Percentiles rank a stretch among this genome's conserved stretches.
These are phyloP conservation scores for Cyprinodon diabolis DNA, from an alignment of 2,797 vertebrate genomes.

Conservation along the genomic window DNA sequence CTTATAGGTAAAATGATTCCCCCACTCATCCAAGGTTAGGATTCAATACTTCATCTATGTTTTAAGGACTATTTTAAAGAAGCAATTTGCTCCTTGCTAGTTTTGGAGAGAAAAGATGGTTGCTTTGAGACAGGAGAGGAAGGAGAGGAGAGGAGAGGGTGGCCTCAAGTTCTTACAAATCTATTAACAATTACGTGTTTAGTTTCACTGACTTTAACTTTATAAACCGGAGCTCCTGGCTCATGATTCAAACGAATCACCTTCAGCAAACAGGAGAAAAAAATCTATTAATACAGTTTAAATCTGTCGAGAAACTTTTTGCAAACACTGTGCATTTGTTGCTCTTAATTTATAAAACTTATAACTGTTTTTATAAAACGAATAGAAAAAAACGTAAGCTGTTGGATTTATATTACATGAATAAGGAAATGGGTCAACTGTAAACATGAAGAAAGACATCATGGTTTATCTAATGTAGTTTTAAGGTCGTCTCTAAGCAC, in stretches of 20 bases:
- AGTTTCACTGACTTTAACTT: too few relatives aligned
- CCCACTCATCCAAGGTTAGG: background rate
- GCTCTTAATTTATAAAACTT: conserved; percentile 5
- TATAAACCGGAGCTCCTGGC: background rate
- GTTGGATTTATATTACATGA: conserved; percentile 25
- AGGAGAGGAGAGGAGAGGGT: background rate
- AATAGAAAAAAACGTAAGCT: background rate
- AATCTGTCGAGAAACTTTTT: background rate
- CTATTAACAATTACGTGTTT: too few relatives aligned
- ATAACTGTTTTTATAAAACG: background rate
- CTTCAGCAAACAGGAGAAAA: background rate
- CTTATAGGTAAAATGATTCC: background rate
- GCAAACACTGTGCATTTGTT: conserved; percentile 28
- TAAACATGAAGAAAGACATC: conserved; percentile 44
- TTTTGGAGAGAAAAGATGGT: background rate
- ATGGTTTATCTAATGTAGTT: conserved; percentile 48
- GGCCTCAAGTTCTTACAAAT: background rate
- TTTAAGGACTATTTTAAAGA: background rate
- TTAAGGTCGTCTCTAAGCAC: conserved; percentile 20
- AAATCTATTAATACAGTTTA: background rate
- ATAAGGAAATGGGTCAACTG: conserved; percentile 59
- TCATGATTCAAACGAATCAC: background rate
- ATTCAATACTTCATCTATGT: background rate
- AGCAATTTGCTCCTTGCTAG: too few relatives aligned
- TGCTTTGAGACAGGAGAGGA: background rate